phyloP scores from a whole-genome alignment of 2,797 vertebrate genomes.

The Orestias chungarensis region DNA sequence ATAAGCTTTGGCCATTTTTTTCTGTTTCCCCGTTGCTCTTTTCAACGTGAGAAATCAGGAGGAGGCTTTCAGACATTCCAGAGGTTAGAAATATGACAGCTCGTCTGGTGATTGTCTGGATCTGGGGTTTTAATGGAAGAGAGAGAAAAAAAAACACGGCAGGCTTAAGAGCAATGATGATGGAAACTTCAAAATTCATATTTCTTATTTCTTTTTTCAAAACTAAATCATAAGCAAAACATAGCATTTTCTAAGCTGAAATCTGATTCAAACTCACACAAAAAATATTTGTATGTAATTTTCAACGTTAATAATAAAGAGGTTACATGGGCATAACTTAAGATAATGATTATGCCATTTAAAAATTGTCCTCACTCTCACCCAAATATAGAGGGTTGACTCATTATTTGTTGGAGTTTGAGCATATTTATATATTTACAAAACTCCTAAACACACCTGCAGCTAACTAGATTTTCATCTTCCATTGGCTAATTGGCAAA shows the following conservation, averaged over 20 bases:
- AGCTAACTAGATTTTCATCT: background rate
- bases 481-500: conserved; percentile 18
- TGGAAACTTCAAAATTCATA: conserved; percentile 47
- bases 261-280: conserved; percentile 10
- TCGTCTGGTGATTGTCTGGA: conserved; percentile 73
- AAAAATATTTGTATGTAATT: background rate
- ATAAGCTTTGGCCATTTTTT: background rate
- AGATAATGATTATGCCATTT: no score
- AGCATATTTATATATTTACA: background rate
- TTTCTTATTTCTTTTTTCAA: no score
- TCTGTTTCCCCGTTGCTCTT: conserved; percentile 6
- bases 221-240: conserved; percentile 11
- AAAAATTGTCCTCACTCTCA: no score
- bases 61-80: conserved; percentile 69
- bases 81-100: conserved; percentile 70
- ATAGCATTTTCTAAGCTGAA: background rate
- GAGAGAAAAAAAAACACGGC: conserved; percentile 59
- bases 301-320: background rate
- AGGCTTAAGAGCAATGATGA: conserved; percentile 64
- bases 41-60: conserved; percentile 49
- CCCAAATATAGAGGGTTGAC: no score
- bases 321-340: no score
- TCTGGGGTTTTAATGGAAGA: conserved; percentile 55
- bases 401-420: background rate
- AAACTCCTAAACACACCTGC: conserved; percentile 7